Evolutionary conservation across 2,888 invertebrate species (phyloP), one percentile per base, ranked within the genome.

Genomic region (Drosophila paracracens): DNA sequence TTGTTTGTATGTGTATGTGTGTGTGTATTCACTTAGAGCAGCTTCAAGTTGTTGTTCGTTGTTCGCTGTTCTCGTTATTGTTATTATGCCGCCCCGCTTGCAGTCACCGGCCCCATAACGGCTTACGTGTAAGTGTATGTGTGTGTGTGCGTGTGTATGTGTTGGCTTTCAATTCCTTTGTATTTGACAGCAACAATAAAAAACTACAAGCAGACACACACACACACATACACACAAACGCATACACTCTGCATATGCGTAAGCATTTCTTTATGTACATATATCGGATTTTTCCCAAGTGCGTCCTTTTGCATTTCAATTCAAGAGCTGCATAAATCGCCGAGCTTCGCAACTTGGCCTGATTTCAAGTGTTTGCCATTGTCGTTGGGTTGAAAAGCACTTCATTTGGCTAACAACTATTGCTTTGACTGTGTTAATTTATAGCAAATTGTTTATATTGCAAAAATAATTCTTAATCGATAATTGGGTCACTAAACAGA

Each of bases 251-350:
- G 51, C 63, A 58, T 33, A 57, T 71, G 75, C 70, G 82, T 89
- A 80, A 82, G 89, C 88, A 89, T 88, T 88, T 85, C 67, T 89
- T 88, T 88, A 87, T 82, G 76, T 89, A 69, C 4, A 16, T 25
- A 7, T 82, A 83, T 87, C 78, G 89, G 85, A 80, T 86, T 84
- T 85, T 78, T 58, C 16, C 38, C 35, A 62, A 70, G 69, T 64
- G 73, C 70, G 66, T 70, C 62, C 43, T 54, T 59, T 59, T 73
- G 58, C 74, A 64, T 64, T 78, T 64, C 31, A 76, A 83, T 79
- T 74, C 76, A 75, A 79, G 73, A 76, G 62, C 69, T 75, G 78
- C 82, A 65, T 36, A 72, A 69, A 74, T 74, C 67, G 56, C 52
- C 53, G 51, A 57, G 83, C 56, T 21, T 57, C 64, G 56, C 74